phyloP scores from a whole-genome alignment of 2,113 vertebrate species.

The Lota lota region DNA sequence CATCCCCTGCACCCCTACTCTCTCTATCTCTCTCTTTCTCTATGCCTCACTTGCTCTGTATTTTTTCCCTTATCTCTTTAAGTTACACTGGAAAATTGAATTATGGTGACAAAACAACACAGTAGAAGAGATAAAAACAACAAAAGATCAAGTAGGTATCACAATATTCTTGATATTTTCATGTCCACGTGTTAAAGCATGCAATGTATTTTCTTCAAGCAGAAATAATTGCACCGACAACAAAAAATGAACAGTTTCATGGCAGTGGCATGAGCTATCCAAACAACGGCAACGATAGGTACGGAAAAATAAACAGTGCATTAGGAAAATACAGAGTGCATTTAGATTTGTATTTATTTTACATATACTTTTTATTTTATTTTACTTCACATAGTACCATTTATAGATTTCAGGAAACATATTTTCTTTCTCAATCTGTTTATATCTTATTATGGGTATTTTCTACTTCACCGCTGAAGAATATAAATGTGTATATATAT shows the following conservation, averaged over 20 bases:
- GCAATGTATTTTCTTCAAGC: slow-evolving; percentile 68
- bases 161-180: slow-evolving; percentile 55
- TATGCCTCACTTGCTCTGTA: background rate
- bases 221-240: slow-evolving; percentile 63
- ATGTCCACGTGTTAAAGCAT: slow-evolving; percentile 68
- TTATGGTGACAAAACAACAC: slow-evolving; percentile 44
- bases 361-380: slow-evolving; percentile 41
- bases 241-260: slow-evolving; percentile 62
- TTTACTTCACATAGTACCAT: slow-evolving; percentile 47
- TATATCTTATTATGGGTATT: slow-evolving; percentile 21
- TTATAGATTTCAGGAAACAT: slow-evolving; percentile 19
- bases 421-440: slow-evolving; percentile 24
- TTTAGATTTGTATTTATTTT: slow-evolving; percentile 55
- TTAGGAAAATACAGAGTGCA: slow-evolving; percentile 71
- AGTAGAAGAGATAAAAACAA: slow-evolving; percentile 50
- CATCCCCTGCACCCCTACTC: background rate
- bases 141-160: slow-evolving; percentile 62
- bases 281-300: slow-evolving; percentile 49
- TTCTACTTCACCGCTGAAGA: slow-evolving; percentile 39
- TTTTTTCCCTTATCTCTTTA: background rate
- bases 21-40: background rate
- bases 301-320: slow-evolving; percentile 65
- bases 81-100: slow-evolving; percentile 6
- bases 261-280: slow-evolving; percentile 74
- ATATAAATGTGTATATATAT: slow-evolving; percentile 8